Base-by-base conservation (phyloP, 2,113 vertebrate species). In the Pedetes capensis region DNA sequence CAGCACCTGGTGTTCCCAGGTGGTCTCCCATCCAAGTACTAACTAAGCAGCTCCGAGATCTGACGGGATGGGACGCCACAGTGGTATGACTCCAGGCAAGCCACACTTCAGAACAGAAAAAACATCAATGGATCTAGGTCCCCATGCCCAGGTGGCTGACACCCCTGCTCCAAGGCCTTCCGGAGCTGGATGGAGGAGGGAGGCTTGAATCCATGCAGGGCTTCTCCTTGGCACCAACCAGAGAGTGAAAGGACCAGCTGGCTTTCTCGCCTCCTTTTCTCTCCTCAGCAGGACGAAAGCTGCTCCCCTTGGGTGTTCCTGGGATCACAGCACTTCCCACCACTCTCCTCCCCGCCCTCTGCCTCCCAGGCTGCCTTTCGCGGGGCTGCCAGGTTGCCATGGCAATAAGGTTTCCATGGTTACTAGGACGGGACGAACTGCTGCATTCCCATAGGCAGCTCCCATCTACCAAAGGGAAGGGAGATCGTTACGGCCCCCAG, bases 351-450 rank as follows among this genome's bases (percentile, higher is more conserved):
- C 84, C 59, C 90, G 27, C 92, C 72, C 22, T 27, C 22, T 20
- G 6, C 39, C 53, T 25, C 11, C 32, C 61, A 12, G 22, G 87
- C 94, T 88, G 95, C 64, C 63, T 96, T 92, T 91, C 72, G 9
- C 39, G 2, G 4, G 55, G 71, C 88, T 96, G 95, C 95, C 93
- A 81, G 64, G 96, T 97, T 97, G 92, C 97, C 95, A 95, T 97
- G 97, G 87, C 97, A 96, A 97, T 91, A 95, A 80, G 69, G 96
- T 97, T 97, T 91, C 95, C 92, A 97, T 97, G 91, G 97, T 96
- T 96, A 97, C 97, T n/a, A 83, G 87, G 42, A 92, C 85, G 72
- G 87, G 42, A 92, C 85, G 72, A 8, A 16, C 80, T 23, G 71
- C 91, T 57, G 78, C 95, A 86, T 97, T 97, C 92, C 92, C 92